phyloP scores from a whole-genome alignment of 2,113 vertebrate genomes.

The Raphicerus campestris region DNA sequence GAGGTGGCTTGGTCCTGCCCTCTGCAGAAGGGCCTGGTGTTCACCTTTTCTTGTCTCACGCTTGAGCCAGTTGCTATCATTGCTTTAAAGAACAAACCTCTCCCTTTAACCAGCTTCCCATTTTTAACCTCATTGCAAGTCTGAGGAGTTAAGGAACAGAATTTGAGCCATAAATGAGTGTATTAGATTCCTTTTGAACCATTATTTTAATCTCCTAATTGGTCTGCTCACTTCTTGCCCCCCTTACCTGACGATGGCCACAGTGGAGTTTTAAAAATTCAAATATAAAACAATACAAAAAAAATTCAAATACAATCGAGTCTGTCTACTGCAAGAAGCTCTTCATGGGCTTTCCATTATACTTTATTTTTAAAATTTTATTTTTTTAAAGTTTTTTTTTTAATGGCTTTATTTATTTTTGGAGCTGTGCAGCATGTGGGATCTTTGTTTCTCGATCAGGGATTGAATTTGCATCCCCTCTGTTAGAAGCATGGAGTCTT shows the following conservation, averaged over 20 bases:
- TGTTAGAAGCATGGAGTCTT: not conserved
- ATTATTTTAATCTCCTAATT: not conserved
- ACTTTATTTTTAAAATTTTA: not conserved
- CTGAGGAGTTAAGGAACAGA: not conserved
- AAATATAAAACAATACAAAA: not conserved
- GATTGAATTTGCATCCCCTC: not conserved
- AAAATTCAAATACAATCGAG: not conserved
- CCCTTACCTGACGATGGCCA: not conserved
- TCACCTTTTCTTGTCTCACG: not conserved
- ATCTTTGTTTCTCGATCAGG: not conserved
- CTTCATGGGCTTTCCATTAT: not conserved
- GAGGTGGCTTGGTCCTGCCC: not conserved
- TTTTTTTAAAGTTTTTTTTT: not conserved
- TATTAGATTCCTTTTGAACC: not conserved
- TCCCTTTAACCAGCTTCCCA: not conserved
- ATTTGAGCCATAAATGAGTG: not conserved
- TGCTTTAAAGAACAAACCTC: conserved; percentile 33
- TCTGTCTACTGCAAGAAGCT: not conserved
- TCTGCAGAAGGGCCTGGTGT: not conserved
- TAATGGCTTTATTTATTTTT: not conserved
- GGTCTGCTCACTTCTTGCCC: not conserved
- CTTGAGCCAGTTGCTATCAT: not conserved
- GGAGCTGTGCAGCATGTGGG: not conserved
- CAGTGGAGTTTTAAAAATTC: not conserved
- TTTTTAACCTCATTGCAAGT: not conserved